These are phyloP conservation scores for Picus viridis DNA, from an alignment of 2,797 vertebrate genomes.

Conservation along the genomic window DNA sequence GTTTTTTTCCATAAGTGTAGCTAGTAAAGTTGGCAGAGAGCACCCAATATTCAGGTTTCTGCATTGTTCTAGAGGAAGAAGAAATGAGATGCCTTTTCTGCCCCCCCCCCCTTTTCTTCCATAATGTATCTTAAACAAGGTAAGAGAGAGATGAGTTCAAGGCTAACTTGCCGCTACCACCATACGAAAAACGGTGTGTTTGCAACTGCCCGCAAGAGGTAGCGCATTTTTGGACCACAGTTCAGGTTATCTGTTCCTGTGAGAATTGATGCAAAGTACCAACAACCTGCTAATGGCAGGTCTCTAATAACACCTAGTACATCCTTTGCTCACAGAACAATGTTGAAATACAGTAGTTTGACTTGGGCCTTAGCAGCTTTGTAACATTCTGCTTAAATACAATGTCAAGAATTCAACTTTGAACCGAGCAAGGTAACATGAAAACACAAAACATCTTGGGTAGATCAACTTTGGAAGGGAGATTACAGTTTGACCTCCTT, in stretches of 20 bases:
- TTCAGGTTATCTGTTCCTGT: background rate
- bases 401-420: constrained; percentile 4
- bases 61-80: constrained; percentile 45
- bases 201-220: background rate
- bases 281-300: background rate
- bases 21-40: constrained; percentile 12
- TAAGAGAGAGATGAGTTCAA: background rate
- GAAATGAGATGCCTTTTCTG: constrained; percentile 8
- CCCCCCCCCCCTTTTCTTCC: constrained; percentile 3
- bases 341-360: background rate
- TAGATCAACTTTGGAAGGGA: constrained; percentile 10
- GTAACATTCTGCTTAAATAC: background rate
- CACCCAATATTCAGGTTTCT: constrained; percentile 3
- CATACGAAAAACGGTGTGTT: background rate
- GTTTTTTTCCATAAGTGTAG: background rate
- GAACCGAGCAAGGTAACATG: background rate
- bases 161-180: background rate
- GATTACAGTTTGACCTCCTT: constrained; percentile 18
- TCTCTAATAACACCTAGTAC: background rate
- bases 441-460: constrained; percentile 4
- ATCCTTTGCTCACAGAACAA: background rate
- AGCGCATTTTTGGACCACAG: background rate
- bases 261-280: background rate
- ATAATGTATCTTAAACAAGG: background rate
- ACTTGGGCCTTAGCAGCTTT: background rate